Base-by-base conservation (phyloP, 2,888 invertebrate genomes). In the Pecten maximus region DNA sequence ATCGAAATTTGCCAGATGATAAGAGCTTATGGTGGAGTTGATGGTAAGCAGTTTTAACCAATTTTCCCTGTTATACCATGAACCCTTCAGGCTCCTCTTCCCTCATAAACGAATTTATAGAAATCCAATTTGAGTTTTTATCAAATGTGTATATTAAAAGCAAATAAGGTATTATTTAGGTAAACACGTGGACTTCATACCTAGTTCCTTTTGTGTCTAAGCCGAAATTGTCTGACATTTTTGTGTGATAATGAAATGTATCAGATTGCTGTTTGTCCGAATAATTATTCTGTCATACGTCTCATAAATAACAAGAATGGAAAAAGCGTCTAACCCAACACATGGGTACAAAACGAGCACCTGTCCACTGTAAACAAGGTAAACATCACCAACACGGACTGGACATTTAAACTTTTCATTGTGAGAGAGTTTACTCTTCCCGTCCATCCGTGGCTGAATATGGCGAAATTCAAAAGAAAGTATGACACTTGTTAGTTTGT, bases 161-260 rank as follows among this genome's bases (percentile, higher is more conserved):
- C 28, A 74, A 74, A 74, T 74, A 74, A 23, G 74, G 74, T 74
- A 74, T 74, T 74, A 74, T 74, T 74, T 74, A 74, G 35, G 74
- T 35, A 74, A 74, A 74, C 74, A 74, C 74, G 1, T 74, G 74
- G 28, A 10, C 35, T 74, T 35, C 74, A 12, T 23, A 35, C 35
- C 74, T 16, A 35, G 74, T 8, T 2, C 35, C 74, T 74, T 28
- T 74, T 74, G 35, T 74, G 74, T 28, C 35, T 74, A 28, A 74
- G 35, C 74, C 35, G 12, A 35, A 74, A 74, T 74, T 23, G 28
- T 74, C 74, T 35, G 74, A 74, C 74, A 74, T 74, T 74, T 74
- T 74, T 74, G 74, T 74, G 74, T 74, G 74, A 74, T 74, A 74
- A 74, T 74, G 74, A 74, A 74, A 74, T 74, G 74, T 74, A 74